Evolutionary conservation across 2,113 vertebrate species (phyloP).

Genomic region (Pithys albifrons): DNA sequence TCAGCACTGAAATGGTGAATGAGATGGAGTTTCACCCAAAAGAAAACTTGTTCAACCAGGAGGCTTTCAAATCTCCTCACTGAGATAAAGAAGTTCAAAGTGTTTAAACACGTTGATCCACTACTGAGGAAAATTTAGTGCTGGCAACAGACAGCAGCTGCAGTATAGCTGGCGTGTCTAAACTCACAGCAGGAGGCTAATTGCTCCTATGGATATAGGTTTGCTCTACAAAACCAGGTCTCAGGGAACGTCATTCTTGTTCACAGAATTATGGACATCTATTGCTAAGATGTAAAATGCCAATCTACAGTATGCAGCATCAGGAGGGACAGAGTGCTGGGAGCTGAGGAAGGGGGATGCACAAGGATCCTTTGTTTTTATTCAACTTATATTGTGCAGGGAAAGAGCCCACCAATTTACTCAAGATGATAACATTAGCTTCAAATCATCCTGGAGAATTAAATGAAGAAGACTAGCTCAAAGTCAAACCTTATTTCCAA

Average conservation of each 20-base stretch:
- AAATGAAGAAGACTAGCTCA: background rate
- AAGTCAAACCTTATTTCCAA: background rate
- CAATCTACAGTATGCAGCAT: background rate
- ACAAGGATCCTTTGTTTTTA: background rate
- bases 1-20: conserved; percentile 52
- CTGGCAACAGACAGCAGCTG: conserved; percentile 62
- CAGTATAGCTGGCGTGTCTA: conserved; percentile 32
- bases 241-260: background rate
- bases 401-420: background rate
- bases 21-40: conserved; percentile 29
- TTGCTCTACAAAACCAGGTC: conserved; percentile 50
- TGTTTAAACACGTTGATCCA: conserved; percentile 69
- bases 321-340: background rate
- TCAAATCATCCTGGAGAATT: background rate
- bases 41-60: conserved; percentile 46
- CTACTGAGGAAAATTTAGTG: conserved; percentile 66
- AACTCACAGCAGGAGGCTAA: conserved; percentile 66
- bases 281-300: background rate
- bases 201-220: conserved; percentile 64
- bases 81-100: conserved; percentile 75
- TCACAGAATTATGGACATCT: background rate
- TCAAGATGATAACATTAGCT: background rate
- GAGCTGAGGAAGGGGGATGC: background rate
- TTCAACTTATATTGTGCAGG: background rate
- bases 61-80: conserved; percentile 60